Percentiles rank a stretch among this genome's conserved stretches.
These are phyloP conservation scores for Serripes groenlandicus DNA, from an alignment of 2,888 invertebrate genomes.

Conservation along the genomic window DNA sequence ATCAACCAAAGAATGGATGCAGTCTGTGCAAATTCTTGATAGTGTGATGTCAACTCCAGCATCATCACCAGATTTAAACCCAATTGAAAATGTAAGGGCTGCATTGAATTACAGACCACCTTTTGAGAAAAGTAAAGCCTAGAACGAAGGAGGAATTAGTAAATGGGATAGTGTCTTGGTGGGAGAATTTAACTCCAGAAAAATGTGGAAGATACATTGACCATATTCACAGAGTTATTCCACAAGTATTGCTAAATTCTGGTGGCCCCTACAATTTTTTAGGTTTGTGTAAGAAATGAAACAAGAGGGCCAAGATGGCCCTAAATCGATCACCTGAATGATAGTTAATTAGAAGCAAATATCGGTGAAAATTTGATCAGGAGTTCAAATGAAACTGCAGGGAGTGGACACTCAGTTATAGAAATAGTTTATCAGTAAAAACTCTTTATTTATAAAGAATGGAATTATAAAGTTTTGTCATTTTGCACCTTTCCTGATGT, in stretches of 20 bases:
- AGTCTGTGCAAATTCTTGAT: conserved; percentile 24
- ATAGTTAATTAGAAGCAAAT: no score
- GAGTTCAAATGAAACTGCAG: no score
- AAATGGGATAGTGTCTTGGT: conserved; percentile 49
- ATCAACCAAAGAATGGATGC: conserved; percentile 55
- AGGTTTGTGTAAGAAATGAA: no score
- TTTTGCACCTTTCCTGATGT: no score
- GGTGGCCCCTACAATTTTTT: conserved; percentile 21
- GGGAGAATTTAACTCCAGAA: conserved; percentile 38
- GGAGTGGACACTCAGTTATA: no score
- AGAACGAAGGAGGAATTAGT: conserved; percentile 53
- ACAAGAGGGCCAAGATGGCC: no score
- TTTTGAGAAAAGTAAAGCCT: conserved; percentile 41
- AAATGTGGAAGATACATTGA: conserved; percentile 62
- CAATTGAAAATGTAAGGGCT: conserved; percentile 63
- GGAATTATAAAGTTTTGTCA: no score
- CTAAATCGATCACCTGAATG: no score
- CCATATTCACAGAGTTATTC: conserved; percentile 58
- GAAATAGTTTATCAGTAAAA: no score
- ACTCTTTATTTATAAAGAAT: no score
- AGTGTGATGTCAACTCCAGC: conserved; percentile 42
- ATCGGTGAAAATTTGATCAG: no score
- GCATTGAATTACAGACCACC: conserved; percentile 49
- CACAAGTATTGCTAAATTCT: no score
- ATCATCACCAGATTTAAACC: conserved; percentile 61